Percentiles rank a stretch among this genome's conserved stretches.
These are phyloP conservation scores for Todiramphus chloris DNA, from an alignment of 2,113 vertebrate genomes.

Conservation along the genomic window DNA sequence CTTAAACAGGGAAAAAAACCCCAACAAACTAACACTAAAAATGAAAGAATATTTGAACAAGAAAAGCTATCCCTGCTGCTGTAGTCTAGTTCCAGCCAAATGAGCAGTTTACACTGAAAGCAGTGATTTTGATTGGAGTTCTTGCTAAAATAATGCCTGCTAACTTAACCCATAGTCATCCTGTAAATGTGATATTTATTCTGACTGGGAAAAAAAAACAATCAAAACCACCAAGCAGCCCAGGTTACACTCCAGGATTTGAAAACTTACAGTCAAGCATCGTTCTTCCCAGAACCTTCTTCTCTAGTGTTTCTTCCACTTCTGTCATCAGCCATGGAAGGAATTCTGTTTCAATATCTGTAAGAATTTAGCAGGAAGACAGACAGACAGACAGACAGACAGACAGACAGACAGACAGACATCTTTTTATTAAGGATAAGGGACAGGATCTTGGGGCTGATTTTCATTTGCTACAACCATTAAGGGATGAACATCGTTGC, in stretches of 20 bases:
- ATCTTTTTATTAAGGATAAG: background rate
- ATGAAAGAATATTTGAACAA: background rate
- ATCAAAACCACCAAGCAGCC: background rate
- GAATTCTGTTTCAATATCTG: conserved; percentile 90
- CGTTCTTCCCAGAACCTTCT: conserved; percentile 74
- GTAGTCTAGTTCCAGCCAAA: background rate
- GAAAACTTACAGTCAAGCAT: conserved; percentile 88
- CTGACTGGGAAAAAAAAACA: background rate
- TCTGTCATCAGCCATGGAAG: conserved; percentile 87
- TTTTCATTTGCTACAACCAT: background rate
- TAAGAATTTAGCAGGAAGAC: conserved; percentile 22
- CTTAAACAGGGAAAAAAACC: background rate
- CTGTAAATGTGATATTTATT: background rate
- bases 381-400: conserved; percentile 4
- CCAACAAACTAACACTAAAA: background rate
- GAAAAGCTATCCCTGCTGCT: background rate
- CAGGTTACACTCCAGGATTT: background rate
- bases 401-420: conserved; percentile 1
- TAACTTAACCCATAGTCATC: background rate
- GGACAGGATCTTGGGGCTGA: background rate
- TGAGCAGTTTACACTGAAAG: background rate
- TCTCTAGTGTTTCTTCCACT: conserved; percentile 77
- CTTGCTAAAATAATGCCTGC: background rate
- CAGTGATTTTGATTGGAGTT: background rate
- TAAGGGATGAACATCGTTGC: background rate